Evolutionary conservation across 2,888 invertebrate genomes (phyloP).

Genomic region (Dione vanillae): DNA sequence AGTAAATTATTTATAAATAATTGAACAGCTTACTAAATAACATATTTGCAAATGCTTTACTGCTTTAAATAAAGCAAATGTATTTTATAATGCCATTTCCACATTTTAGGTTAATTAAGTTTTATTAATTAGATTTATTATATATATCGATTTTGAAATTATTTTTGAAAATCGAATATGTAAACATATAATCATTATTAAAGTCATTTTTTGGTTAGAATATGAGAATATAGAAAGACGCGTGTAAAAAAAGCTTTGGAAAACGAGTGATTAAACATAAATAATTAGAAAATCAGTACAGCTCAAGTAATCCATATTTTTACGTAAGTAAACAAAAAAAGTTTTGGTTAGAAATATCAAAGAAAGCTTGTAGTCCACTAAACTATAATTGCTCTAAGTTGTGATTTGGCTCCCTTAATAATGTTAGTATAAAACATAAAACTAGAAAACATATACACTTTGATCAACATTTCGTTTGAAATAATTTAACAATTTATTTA

Average conservation of each 20-base stretch:
- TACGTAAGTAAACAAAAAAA: background rate
- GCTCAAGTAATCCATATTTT: background rate
- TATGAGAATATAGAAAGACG: too few relatives aligned
- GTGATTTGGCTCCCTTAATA: background rate
- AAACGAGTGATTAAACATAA: background rate
- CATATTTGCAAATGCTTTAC: conserved; percentile 3
- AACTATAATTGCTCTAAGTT: background rate
- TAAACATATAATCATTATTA: conserved; percentile 3
- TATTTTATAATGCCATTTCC: conserved; percentile 9
- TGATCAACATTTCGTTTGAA: too few relatives aligned
- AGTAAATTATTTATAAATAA: conserved; percentile 11
- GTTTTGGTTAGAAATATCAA: too few relatives aligned
- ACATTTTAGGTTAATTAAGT: conserved; percentile 13
- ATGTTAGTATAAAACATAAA: background rate
- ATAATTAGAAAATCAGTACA: background rate
- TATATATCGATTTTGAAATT: background rate
- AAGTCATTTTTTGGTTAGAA: too few relatives aligned
- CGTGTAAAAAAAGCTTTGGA: background rate
- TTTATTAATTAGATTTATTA: background rate
- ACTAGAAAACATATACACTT: too few relatives aligned
- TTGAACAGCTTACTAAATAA: background rate
- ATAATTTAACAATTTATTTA: too few relatives aligned
- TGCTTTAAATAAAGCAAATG: background rate
- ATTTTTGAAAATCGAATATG: background rate
- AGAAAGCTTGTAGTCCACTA: background rate